Base-by-base conservation (phyloP, 2,888 invertebrate genomes). In the Sphinx pinastri region DNA sequence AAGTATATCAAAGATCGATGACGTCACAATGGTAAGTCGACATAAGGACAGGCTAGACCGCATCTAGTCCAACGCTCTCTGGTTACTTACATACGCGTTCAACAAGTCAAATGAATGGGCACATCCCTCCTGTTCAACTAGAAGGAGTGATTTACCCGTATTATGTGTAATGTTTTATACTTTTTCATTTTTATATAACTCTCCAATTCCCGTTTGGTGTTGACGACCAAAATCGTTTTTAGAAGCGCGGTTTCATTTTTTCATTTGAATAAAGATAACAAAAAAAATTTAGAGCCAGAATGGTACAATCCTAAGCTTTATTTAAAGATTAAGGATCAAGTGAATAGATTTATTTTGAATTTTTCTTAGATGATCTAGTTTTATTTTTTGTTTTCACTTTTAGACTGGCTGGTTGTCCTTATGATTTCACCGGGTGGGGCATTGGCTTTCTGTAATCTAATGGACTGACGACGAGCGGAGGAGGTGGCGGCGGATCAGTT, bases 1-100 rank as follows among this genome's bases (percentile, higher is more conserved):
- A 96, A 99, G 98, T 97, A 98, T 99, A 96, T 98, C 98, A 95
- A 98, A 98, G 96, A 99, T 99, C 95, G 98, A 99, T 97, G 99
- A 99, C 96, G 98, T 99, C 95, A 98, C 98, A 88, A 99, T 99
- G 99, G 99, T 99, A 97, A 98, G 98, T 98, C 93, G 88, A 84
- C 88, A 82, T 83, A 81, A 84, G 84, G 86, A 84, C 86, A 84
- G 87, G 85, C 89, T 85, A 87, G 89, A 86, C 87, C 88, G 87
- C 86, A 84, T 84, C 81, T 92, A 91, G 88, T 84, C 81, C 88
- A 87, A 84, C 85, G 81, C 84, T 81, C 83, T 83, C 81, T 79
- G 81, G 79, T 83, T 84, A 55, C 55, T 16, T 85, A 79, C 76
- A 76, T 75, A 73, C 83, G 81, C 87, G 88, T 82, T 78, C 73